Conservation (phyloP, 2,797 vertebrate genomes). For the Mallotus villosus region DNA sequence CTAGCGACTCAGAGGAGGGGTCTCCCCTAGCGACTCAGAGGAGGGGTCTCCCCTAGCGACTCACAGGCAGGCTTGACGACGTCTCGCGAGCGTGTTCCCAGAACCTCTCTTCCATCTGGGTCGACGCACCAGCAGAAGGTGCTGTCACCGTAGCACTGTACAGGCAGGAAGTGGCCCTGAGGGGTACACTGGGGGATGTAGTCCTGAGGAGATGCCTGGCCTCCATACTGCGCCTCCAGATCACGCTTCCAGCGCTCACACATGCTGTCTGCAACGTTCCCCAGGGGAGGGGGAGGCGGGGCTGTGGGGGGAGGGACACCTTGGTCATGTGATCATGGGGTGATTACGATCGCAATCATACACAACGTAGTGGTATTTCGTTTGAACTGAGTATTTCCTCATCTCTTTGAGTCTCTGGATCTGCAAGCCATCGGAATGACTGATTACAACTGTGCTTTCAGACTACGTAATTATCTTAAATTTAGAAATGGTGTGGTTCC, state of each 20-base stretch:
- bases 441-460: conserved; percentile 9
- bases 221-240: conserved; percentile 30
- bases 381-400: neutral
- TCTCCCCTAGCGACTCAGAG: too few relatives aligned
- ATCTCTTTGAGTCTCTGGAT: neutral
- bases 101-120: conserved; percentile 71
- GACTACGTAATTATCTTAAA: conserved; percentile 31
- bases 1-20: too few relatives aligned
- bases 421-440: neutral
- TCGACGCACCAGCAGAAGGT: conserved; percentile 46
- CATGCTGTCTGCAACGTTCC: conserved; percentile 7
- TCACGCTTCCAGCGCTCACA: conserved; percentile 32
- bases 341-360: neutral
- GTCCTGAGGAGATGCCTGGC: conserved; percentile 14
- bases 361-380: neutral
- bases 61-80: conserved; percentile 76
- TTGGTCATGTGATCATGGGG: neutral
- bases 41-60: conserved; percentile 26
- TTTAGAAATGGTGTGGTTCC: conserved; percentile 14
- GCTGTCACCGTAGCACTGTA: conserved; percentile 35
- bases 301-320: conserved; percentile 1
- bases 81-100: conserved; percentile 71
- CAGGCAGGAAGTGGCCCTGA: conserved; percentile 29
- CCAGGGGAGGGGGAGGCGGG: neutral
- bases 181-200: conserved; percentile 33